phyloP scores from a whole-genome alignment of 2,797 vertebrate genomes.

The Poeciliopsis paucimaculata region DNA sequence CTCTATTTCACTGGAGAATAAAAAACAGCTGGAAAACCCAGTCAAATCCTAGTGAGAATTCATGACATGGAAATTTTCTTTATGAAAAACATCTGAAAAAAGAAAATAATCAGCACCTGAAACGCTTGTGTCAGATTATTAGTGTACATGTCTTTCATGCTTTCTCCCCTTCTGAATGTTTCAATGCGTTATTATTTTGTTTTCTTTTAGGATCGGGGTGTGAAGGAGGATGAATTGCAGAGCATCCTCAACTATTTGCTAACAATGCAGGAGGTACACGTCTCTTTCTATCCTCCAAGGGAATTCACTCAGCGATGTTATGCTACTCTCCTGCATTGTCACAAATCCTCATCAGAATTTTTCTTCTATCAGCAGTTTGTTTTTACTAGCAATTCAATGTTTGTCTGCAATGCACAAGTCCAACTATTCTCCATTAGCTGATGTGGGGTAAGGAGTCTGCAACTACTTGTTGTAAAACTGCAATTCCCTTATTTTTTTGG shows the following conservation, averaged over 20 bases:
- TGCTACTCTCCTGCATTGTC: slow-evolving; percentile 28
- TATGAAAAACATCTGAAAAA: too few relatives aligned
- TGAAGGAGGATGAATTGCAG: slow-evolving; percentile 96
- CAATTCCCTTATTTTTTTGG: neutral
- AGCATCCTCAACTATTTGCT: slow-evolving; percentile 95
- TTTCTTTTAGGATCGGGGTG: slow-evolving; percentile 87
- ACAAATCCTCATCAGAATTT: slow-evolving; percentile 18
- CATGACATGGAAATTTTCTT: neutral
- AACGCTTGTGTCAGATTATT: neutral
- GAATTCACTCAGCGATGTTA: slow-evolving; percentile 27
- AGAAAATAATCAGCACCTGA: neutral
- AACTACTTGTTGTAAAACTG: neutral
- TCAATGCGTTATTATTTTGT: slow-evolving; percentile 5
- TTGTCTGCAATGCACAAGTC: neutral
- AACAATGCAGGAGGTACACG: slow-evolving; percentile 93
- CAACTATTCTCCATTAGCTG: slow-evolving; percentile 1
- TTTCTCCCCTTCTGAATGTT: neutral
- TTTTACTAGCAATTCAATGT: slow-evolving; percentile 19
- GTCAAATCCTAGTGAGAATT: slow-evolving; percentile 5
- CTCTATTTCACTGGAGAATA: slow-evolving; percentile 6
- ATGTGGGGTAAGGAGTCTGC: slow-evolving; percentile 8
- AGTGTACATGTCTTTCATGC: neutral
- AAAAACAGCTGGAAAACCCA: neutral
- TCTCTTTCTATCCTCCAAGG: slow-evolving; percentile 17
- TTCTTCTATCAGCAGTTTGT: slow-evolving; percentile 16